Conservation (phyloP, 2,888 invertebrate genomes). For the Brenthis hecate region DNA sequence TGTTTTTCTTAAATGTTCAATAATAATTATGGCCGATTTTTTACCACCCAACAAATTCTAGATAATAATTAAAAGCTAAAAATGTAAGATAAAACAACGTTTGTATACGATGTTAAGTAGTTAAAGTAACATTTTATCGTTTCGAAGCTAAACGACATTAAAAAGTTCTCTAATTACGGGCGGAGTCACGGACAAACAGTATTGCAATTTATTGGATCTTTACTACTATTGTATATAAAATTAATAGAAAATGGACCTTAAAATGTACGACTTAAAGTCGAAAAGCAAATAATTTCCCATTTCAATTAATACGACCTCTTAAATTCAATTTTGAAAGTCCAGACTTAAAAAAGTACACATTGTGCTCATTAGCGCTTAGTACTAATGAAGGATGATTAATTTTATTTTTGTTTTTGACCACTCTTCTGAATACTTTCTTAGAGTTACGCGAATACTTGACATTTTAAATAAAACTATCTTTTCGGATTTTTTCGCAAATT, state of each 20-base stretch:
- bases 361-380: slow-evolving; percentile 21
- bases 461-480: no score
- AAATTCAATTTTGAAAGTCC: slow-evolving; percentile 24
- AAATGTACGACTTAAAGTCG: neutral
- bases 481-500: no score
- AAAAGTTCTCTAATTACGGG: slow-evolving; percentile 17
- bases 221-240: neutral
- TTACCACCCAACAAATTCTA: no score
- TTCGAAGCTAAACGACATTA: slow-evolving; percentile 6
- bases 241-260: slow-evolving; percentile 1
- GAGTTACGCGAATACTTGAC: no score
- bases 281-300: neutral
- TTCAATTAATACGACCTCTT: slow-evolving; percentile 19
- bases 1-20: no score
- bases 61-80: no score
- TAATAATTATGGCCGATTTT: no score
- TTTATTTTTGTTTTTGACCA: slow-evolving; percentile 18
- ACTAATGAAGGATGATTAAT: slow-evolving; percentile 19
- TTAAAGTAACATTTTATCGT: neutral
- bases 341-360: slow-evolving; percentile 23
- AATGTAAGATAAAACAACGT: no score
- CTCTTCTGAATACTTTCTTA: no score
- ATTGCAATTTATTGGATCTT: slow-evolving; percentile 15
- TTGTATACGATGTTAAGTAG: no score
- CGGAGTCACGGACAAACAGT: slow-evolving; percentile 16